A percentile compares a stretch with the other conserved stretches of the same genome.
phyloP scores from a whole-genome alignment of 2,888 invertebrate species.

The Ennomos erosarius region DNA sequence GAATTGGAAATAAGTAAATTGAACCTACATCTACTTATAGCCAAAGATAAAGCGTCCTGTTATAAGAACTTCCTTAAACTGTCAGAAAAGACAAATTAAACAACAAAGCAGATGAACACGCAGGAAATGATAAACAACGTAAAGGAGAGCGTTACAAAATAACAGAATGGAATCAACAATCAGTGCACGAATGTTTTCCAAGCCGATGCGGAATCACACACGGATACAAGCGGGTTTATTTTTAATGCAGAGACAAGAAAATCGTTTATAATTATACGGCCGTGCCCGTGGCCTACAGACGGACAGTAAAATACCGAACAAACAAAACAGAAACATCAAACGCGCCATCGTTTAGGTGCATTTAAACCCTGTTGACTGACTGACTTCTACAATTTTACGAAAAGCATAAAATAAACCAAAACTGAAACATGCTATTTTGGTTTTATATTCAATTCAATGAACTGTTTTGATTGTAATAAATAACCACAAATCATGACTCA shows the following conservation, averaged over 20 bases:
- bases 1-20: no score
- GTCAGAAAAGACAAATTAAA: neutral
- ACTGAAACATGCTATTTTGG: no score
- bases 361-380: neutral
- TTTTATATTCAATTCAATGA: no score
- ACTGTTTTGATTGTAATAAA: no score
- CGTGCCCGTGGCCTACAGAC: slow-evolving; percentile 63
- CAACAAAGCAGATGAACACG: slow-evolving; percentile 16
- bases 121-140: slow-evolving; percentile 40
- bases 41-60: no score
- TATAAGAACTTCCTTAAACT: neutral
- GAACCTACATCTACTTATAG: no score
- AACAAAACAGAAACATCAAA: slow-evolving; percentile 33
- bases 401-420: slow-evolving; percentile 12
- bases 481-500: no score
- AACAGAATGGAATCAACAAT: slow-evolving; percentile 29
- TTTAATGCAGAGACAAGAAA: slow-evolving; percentile 47
- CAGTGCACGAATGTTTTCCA: slow-evolving; percentile 24
- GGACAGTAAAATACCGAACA: slow-evolving; percentile 35
- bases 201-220: slow-evolving; percentile 36
- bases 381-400: neutral
- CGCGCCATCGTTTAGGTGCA: slow-evolving; percentile 19
- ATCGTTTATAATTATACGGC: slow-evolving; percentile 60
- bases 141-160: slow-evolving; percentile 29
- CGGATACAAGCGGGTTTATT: slow-evolving; percentile 47